Evolutionary conservation across 2,113 vertebrate species (phyloP).

Genomic region (Istiophorus platypterus): DNA sequence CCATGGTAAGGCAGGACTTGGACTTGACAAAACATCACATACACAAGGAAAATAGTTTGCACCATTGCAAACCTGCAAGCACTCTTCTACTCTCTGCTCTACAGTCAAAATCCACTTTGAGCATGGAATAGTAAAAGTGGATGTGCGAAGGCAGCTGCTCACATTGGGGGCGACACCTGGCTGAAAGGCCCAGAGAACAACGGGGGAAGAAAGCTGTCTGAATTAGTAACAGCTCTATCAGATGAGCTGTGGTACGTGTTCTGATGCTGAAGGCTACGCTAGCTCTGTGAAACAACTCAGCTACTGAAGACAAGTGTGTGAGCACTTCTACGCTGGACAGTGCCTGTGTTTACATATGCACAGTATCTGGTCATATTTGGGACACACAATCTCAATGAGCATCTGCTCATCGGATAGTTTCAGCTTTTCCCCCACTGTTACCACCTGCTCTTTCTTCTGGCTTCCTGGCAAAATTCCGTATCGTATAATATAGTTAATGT

Average conservation of each 20-base stretch:
- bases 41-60: background rate
- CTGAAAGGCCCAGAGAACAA: constrained; percentile 10
- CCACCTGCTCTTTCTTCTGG: constrained; percentile 13
- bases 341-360: background rate
- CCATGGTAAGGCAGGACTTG: background rate
- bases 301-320: background rate
- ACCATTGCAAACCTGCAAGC: background rate
- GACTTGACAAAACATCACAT: background rate
- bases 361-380: background rate
- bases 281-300: constrained; percentile 13
- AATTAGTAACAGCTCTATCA: constrained; percentile 62
- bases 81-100: background rate
- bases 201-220: constrained; percentile 16
- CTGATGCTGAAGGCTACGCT: constrained; percentile 41
- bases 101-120: background rate
- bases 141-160: constrained; percentile 4
- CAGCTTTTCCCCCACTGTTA: constrained; percentile 29
- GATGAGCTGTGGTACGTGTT: constrained; percentile 23
- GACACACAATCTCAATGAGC: background rate
- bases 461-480: constrained; percentile 11
- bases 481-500: no score
- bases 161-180: constrained; percentile 2
- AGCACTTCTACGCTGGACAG: background rate
- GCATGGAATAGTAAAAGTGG: background rate
- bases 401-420: constrained; percentile 13